Evolutionary conservation across 30 jellyfish, hydroid and myxozoan genomes (phyloP).

Genomic region (Chrysaora quinquecirrha): DNA sequence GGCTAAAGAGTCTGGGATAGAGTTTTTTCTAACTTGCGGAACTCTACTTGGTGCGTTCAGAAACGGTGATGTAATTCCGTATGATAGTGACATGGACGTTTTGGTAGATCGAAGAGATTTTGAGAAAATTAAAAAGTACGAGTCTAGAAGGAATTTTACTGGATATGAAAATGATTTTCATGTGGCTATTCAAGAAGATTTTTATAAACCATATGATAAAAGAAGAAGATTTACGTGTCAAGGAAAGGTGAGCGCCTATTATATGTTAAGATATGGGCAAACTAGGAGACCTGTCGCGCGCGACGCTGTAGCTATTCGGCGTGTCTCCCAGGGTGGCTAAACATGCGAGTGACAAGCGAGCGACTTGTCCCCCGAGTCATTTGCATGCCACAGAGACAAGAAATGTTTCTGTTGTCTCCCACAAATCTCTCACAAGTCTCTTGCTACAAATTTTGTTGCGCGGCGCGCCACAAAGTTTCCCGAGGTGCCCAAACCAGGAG

Average conservation of each 20-base stretch:
- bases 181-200: slow-evolving; percentile 71
- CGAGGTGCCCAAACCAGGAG: no score
- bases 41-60: slow-evolving; percentile 87
- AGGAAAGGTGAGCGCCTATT: slow-evolving; percentile 76
- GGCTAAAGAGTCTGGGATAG: slow-evolving; percentile 52
- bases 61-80: slow-evolving; percentile 76
- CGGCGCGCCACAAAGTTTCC: no score
- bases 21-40: slow-evolving; percentile 83
- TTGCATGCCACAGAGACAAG: no score
- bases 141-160: slow-evolving; percentile 55
- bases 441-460: no score
- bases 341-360: no score
- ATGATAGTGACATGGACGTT: slow-evolving; percentile 83
- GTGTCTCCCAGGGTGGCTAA: no score
- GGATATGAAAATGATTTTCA: slow-evolving; percentile 60
- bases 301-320: no score
- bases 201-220: slow-evolving; percentile 61
- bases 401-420: no score
- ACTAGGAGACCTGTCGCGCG: no score
- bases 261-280: no score
- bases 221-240: slow-evolving; percentile 82
- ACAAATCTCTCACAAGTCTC: no score
- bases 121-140: slow-evolving; percentile 34
- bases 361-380: no score
- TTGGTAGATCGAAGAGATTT: slow-evolving; percentile 51